Evolutionary conservation across 1,140 invertebrate genomes (phyloP).

Genomic region (Pentalonia nigronervosa): DNA sequence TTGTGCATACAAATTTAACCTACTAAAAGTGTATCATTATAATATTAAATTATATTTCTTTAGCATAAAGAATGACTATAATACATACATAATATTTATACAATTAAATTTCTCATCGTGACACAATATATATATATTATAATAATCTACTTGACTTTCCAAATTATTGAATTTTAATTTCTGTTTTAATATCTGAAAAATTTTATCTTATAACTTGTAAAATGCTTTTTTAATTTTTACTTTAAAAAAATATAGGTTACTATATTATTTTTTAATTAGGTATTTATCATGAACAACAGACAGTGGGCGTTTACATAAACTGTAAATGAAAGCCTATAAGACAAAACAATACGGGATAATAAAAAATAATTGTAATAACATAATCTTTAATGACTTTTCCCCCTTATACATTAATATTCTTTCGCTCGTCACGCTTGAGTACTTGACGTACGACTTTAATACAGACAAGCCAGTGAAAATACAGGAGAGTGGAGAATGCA

Average conservation of each 20-base stretch:
- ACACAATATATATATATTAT: background rate
- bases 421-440: background rate
- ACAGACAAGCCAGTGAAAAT: background rate
- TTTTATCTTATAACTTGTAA: background rate
- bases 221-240: background rate
- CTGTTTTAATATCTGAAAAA: background rate
- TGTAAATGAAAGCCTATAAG: background rate
- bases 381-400: slow-evolving; percentile 1
- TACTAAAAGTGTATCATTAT: background rate
- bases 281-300: background rate
- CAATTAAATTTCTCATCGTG: slow-evolving; percentile 2
- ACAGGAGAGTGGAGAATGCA: background rate
- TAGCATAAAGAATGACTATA: background rate
- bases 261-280: background rate
- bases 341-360: background rate
- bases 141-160: background rate
- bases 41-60: background rate
- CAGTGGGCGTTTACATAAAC: too few species aligned
- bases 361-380: background rate
- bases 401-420: background rate
- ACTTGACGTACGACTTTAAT: background rate
- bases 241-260: background rate
- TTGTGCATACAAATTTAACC: background rate
- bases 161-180: background rate
- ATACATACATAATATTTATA: background rate